Base-by-base conservation (phyloP, 1,140 invertebrate species). In the Brachionus koreanus region DNA sequence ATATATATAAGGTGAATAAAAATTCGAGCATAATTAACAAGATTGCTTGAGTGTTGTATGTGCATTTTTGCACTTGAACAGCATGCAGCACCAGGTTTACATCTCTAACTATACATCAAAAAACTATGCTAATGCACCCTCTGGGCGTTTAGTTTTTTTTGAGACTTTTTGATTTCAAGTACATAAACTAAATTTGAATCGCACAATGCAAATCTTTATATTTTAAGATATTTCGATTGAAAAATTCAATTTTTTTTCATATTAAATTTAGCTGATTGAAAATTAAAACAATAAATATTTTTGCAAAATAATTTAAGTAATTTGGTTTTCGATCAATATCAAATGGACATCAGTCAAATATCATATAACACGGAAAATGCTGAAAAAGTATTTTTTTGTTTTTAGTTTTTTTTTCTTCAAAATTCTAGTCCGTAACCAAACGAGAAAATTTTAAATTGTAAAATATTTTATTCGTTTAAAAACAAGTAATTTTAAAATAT, bases 11-110 rank as follows among this genome's bases (percentile, higher is more conserved):
- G 65, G 65, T 39, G 65, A 69, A 69, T n/a, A 69, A 2, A 69
- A 69, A 69, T 39, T 69, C 65, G 37, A 69, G 29, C 65, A 69
- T 69, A 69, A 69, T 69, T 69, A 69, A 69, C 33, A 69, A 37
- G 37, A 35, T 37, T 37, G 7, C 19, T 57, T 57, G 16, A 57
- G 49, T 57, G 49, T 5, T 57, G 49, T 57, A 25, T 57, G 49
- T 57, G 49, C 49, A 57, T 5, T 57, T 57, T 57, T 57, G 49
- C 49, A 29, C 29, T 29, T 29, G 29, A 29, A 29, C 29, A 57
- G n/a, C 49, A 57, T 57, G 49, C 49, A 57, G 19, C 16, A 9
- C 16, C 9, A 16, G 49, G 16, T 57, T 19, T 25, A 57, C 49
- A 57, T 57, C 19, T 57, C 7, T 7, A 57, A 16, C 49, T 19